Evolutionary conservation across 92 coral and sea anemone genomes (phyloP), one percentile per base, ranked within the genome.

Genomic region (Palythoa grandis): DNA sequence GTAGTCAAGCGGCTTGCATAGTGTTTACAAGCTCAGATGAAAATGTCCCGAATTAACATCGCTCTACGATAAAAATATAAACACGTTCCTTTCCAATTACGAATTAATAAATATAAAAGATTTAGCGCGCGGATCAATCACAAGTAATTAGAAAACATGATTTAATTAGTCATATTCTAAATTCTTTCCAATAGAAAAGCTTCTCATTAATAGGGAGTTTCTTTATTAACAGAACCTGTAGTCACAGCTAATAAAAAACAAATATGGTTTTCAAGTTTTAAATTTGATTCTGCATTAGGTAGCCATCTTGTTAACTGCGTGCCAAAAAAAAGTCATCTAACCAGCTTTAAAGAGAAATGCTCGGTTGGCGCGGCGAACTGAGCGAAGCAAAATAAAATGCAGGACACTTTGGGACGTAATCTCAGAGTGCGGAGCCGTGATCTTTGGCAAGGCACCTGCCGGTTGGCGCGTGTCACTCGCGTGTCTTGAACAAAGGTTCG

Each of bases 51-150:
- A 89, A 91, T 91, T 91, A 91, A 91, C 92, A 89, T 86, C 87
- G 87, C 86, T 66, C 86, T 77, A 65, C 82, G 83, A 73, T 89
- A 85, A 89, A 90, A 87, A 86, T 87, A 93, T 94, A 92, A 92
- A 94, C 95, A 90, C 93, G 92, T 74, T 84, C 83, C 66, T 75
- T 86, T 94, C 93, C 95, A 88, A 86, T 88, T 91, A 91, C 88
- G 92, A 86, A 90, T 88, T 90, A 74, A 85, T 83, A 82, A 86
- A 79, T 85, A 94, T 92, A 96, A 92, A 95, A 89, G 90, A 87
- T 87, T 91, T 93, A 85, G 94, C 93, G 92, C 98, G 94, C 93
- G 80, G 91, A 91, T 95, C 99, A 97, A 97, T 97, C 98, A 97
- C 88, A 71, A 86, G 88, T 91, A 89, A 97, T 97, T 97, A 97